Percentiles rank a stretch among this genome's conserved stretches.
phyloP scores from a whole-genome alignment of 1,140 invertebrate genomes.

The Antheraea pernyi region DNA sequence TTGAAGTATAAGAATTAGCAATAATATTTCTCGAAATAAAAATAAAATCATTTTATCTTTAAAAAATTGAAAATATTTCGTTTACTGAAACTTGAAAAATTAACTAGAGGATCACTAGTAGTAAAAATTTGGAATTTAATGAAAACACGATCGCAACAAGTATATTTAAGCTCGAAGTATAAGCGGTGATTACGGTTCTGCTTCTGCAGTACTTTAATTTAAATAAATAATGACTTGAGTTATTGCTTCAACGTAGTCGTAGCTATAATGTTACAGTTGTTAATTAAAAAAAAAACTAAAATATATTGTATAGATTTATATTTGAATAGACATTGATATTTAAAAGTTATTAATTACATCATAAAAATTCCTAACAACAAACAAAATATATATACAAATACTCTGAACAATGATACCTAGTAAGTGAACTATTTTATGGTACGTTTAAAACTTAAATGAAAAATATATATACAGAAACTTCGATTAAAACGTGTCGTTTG shows the following conservation, averaged over 20 bases:
- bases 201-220: conserved; percentile 39
- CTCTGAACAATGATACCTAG: background rate
- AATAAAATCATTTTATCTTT: too few relatives aligned
- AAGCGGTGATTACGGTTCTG: conserved; percentile 18
- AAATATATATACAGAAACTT: background rate
- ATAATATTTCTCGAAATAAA: too few relatives aligned
- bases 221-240: conserved; percentile 39
- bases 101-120: background rate
- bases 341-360: too few relatives aligned
- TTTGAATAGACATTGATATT: too few relatives aligned
- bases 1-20: too few relatives aligned
- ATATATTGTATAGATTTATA: background rate
- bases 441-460: too few relatives aligned
- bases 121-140: background rate
- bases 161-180: background rate
- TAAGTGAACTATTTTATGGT: background rate
- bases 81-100: too few relatives aligned
- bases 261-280: background rate
- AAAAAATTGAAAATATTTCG: too few relatives aligned
- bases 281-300: background rate
- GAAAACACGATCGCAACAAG: background rate
- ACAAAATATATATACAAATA: too few relatives aligned
- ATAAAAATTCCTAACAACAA: too few relatives aligned
- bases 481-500: background rate
- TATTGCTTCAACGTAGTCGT: conserved; percentile 17